Evolutionary conservation across 1,140 invertebrate genomes (phyloP), one percentile per base, ranked within the genome.

Genomic region (Drosophila aff.): DNA sequence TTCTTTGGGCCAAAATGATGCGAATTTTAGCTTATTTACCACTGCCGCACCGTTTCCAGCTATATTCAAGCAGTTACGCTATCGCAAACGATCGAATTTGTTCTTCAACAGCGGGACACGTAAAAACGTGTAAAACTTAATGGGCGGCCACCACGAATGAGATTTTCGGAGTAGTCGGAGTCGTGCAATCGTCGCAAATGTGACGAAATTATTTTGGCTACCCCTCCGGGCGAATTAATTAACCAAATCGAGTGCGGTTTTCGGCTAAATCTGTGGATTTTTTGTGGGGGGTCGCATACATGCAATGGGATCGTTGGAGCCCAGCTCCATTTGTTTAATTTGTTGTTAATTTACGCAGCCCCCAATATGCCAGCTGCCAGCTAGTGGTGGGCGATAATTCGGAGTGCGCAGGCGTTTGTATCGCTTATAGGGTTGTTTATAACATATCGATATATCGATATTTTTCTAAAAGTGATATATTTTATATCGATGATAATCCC

Each of bases 101-200:
- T 83, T 92, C 85, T 89, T 92, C 89, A 83, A 86, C 76, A 87
- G 78, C 91, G 86, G 89, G 89, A 81, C 91, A 92, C 91, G 91
- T 90, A 91, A 91, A 92, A 86, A 91, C 87, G 90, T 87, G 80
- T 92, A 91, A 92, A 86, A 91, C 87, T 91, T 87, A 84, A 82
- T 90, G 77, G 84, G 91, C 91, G 91, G 91, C 87, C 79, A 89
- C 81, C 74, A 81, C 78, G 73, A 89, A 84, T 89, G 68, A 90
- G 46, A 47, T 84, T 89, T 84, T 86, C 84, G 84, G 84, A 89
- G 81, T 90, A 38, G 68, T 86, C 84, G 84, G 84, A 89, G 81
- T 90, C 38, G 68, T 65, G 52, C 61, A 68, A 71, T 79, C 71
- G 69, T 84, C 77, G 64, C 21, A 81, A 76, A 55, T 69, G 61